These are phyloP conservation scores for Myopa testacea DNA, from an alignment of 2,888 invertebrate species.

Conservation along the genomic window DNA sequence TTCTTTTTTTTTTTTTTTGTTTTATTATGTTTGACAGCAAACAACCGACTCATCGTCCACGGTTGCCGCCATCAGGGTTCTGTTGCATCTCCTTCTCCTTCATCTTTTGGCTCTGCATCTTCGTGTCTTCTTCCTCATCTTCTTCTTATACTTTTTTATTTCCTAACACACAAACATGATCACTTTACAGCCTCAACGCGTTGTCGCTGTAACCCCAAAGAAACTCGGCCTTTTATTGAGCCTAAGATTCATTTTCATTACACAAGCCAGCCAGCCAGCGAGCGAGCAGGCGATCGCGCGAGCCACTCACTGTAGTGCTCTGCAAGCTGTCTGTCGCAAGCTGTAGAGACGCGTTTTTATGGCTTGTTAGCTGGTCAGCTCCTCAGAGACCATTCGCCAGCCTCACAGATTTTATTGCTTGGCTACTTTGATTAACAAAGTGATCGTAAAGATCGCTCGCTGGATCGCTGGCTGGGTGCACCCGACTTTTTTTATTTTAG, in stretches of 20 bases:
- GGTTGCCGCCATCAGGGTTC: slow-evolving; percentile 11
- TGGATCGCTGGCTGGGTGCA: neutral
- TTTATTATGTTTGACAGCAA: neutral
- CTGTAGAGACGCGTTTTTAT: neutral
- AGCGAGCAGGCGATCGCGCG: neutral
- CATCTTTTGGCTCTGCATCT: neutral
- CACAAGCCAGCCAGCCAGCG: neutral
- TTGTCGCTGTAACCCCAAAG: neutral
- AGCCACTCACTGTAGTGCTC: neutral
- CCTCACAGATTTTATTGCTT: neutral
- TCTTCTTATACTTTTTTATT: slow-evolving; percentile 3
- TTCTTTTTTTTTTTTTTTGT: neutral
- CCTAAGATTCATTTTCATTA: slow-evolving; percentile 38
- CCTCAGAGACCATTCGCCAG: neutral
- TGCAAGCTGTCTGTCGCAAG: too few relatives aligned
- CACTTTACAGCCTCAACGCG: neutral
- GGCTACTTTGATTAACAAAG: neutral
- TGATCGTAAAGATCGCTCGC: too few relatives aligned
- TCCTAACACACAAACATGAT: slow-evolving; percentile 10
- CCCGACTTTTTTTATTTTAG: neutral
- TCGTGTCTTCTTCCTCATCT: neutral
- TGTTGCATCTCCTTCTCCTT: neutral
- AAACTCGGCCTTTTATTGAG: slow-evolving; percentile 26
- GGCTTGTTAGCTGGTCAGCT: neutral
- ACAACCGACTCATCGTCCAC: neutral